phyloP scores from a whole-genome alignment of 2,113 vertebrate genomes.

The Paratilapia polleni region DNA sequence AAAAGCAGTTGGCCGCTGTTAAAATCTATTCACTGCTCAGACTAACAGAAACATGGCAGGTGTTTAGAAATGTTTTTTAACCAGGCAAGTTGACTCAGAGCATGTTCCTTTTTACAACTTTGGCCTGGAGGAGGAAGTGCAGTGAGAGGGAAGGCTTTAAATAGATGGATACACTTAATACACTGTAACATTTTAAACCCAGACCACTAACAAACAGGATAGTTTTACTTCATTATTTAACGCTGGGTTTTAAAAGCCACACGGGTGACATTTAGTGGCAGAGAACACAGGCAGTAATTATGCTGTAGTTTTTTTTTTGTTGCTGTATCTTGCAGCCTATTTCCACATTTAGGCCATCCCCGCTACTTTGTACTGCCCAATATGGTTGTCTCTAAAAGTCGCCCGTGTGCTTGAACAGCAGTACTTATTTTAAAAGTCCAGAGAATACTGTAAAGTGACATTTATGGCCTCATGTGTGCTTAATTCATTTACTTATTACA shows the following conservation, averaged over 20 bases:
- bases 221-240: conserved; percentile 32
- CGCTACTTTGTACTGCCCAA: not conserved
- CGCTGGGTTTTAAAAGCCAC: not conserved
- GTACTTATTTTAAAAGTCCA: not conserved
- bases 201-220: conserved; percentile 18
- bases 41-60: conserved; percentile 1
- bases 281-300: conserved; percentile 6
- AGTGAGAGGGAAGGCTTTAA: conserved; percentile 21
- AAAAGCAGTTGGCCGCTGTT: not conserved
- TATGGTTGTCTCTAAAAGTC: conserved; percentile 21
- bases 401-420: not conserved
- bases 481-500: conserved; percentile 9
- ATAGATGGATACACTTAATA: conserved; percentile 6
- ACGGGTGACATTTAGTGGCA: conserved; percentile 27
- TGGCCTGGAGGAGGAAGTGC: conserved; percentile 11
- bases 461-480: not conserved
- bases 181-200: not conserved
- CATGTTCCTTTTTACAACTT: conserved; percentile 2
- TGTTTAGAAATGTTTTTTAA: not conserved
- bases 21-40: not conserved
- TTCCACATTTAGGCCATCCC: conserved; percentile 19
- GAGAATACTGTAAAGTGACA: not conserved
- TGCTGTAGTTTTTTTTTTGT: not conserved
- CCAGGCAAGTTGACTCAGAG: conserved; percentile 1
- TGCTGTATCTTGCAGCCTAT: not conserved